Percentiles rank a stretch among this genome's conserved stretches.
Conservation (phyloP, 2,113 vertebrate genomes). For the Nothobranchius kuhntae region DNA sequence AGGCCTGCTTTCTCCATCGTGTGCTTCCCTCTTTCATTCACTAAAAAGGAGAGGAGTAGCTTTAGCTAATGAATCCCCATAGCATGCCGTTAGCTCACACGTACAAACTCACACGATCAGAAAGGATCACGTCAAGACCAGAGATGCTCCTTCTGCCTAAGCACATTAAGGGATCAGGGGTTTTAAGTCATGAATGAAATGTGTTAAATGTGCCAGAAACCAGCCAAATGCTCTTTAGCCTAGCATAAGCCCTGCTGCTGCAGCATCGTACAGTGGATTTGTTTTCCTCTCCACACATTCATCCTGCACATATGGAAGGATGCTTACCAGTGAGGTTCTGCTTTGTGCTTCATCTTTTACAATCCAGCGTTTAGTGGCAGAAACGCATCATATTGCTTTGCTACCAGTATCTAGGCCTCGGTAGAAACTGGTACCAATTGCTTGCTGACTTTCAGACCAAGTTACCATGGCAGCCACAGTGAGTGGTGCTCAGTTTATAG, state of each 20-base stretch:
- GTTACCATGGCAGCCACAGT: constrained; percentile 84
- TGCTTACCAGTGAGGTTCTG: constrained; percentile 36
- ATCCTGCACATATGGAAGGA: constrained; percentile 58
- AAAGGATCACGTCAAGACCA: constrained; percentile 51
- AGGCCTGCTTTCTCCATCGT: constrained; percentile 61
- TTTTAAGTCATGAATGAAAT: constrained; percentile 65
- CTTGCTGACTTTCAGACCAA: constrained; percentile 77
- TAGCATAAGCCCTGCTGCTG: constrained; percentile 38
- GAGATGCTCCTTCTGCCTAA: constrained; percentile 62
- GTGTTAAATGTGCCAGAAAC: constrained; percentile 63
- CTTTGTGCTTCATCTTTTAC: constrained; percentile 47
- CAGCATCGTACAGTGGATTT: constrained; percentile 50
- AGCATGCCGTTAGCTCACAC: constrained; percentile 59
- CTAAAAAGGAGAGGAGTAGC: constrained; percentile 62
- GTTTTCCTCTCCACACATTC: constrained; percentile 45
- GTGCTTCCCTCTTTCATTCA: constrained; percentile 75
- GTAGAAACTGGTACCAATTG: constrained; percentile 82
- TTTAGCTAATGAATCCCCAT: constrained; percentile 65
- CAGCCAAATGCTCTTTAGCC: constrained; percentile 63
- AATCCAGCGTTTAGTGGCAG: constrained; percentile 56
- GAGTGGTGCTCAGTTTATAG: constrained; percentile 79
- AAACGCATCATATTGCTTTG: constrained; percentile 69
- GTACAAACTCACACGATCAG: constrained; percentile 59
- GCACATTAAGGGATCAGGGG: constrained; percentile 71
- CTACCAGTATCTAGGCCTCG: constrained; percentile 75